These are phyloP conservation scores for Antennarius striatus DNA, from an alignment of 2,113 vertebrate genomes.

Conservation along the genomic window DNA sequence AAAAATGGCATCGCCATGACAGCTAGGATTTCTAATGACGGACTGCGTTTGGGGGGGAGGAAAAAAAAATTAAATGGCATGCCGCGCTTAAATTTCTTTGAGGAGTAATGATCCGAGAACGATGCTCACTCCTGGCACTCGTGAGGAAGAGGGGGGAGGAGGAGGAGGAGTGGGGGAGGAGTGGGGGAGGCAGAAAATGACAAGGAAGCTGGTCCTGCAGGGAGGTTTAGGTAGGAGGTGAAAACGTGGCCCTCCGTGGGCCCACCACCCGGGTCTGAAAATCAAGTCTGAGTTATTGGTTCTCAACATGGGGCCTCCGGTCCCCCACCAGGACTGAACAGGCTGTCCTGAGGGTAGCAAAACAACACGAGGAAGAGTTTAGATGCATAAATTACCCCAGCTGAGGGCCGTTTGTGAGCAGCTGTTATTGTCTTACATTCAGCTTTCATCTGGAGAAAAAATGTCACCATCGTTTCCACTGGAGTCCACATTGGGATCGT, in stretches of 20 bases:
- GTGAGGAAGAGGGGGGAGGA: slow-evolving; percentile 69
- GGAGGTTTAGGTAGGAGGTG: slow-evolving; percentile 80
- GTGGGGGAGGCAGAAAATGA: slow-evolving; percentile 86
- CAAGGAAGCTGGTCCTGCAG: slow-evolving; percentile 92
- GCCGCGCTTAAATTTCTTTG: slow-evolving; percentile 99
- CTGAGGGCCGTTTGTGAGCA: not conserved
- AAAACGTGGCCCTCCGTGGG: not conserved
- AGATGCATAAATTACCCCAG: slow-evolving; percentile 24
- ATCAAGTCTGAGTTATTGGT: not conserved
- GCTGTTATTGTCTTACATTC: too few relatives aligned
- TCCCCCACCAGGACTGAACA: not conserved
- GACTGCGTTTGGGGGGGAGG: slow-evolving; percentile 92
- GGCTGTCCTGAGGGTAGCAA: not conserved
- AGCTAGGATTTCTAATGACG: slow-evolving; percentile 99
- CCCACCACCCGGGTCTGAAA: not conserved
- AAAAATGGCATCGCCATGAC: slow-evolving; percentile 99
- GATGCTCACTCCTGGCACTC: slow-evolving; percentile 97
- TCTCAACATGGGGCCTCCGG: slow-evolving; percentile 16
- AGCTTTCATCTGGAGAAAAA: not conserved
- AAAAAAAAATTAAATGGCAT: slow-evolving; percentile 97
- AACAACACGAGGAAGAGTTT: slow-evolving; percentile 14
- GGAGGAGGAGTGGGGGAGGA: slow-evolving; percentile 74
- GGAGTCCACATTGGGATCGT: too few relatives aligned
- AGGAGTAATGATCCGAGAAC: slow-evolving; percentile 99
- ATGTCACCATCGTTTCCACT: not conserved